These are phyloP conservation scores for Pseudorectes ferrugineus DNA, from an alignment of 2,113 vertebrate genomes.

Conservation along the genomic window DNA sequence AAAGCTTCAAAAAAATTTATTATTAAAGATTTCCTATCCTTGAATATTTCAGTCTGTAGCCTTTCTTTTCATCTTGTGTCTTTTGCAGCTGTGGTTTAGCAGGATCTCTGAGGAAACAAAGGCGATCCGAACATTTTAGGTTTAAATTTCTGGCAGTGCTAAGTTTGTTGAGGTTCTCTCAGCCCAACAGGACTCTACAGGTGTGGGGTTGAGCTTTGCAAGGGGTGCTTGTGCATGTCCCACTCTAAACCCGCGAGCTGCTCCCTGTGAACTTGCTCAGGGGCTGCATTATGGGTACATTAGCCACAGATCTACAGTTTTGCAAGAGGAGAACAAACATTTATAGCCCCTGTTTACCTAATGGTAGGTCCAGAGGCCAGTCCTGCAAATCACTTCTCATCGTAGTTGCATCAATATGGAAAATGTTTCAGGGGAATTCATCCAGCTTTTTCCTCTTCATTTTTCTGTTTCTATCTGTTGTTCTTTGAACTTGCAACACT, in stretches of 20 bases:
- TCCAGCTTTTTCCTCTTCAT: neutral
- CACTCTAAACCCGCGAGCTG: accelerated
- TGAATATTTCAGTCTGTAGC: neutral
- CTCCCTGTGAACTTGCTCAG: neutral
- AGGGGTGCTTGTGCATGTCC: neutral
- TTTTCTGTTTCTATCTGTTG: neutral
- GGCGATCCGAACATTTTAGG: neutral
- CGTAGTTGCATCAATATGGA: neutral
- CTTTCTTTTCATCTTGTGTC: neutral
- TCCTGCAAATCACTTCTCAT: neutral
- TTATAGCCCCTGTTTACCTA: neutral
- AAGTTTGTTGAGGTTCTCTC: neutral
- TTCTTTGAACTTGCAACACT: neutral
- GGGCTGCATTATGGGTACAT: neutral
- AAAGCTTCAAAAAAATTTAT: neutral
- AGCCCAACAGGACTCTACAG: neutral
- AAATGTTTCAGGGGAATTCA: neutral
- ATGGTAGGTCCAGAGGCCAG: neutral
- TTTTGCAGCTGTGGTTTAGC: neutral
- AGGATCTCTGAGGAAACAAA: neutral
- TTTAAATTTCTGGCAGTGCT: neutral
- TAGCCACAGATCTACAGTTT: neutral
- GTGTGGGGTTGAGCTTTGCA: neutral
- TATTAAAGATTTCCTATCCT: neutral
- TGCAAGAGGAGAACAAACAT: neutral